These are phyloP conservation scores for Nyctibius grandis DNA, from an alignment of 2,797 vertebrate genomes.

Conservation along the genomic window DNA sequence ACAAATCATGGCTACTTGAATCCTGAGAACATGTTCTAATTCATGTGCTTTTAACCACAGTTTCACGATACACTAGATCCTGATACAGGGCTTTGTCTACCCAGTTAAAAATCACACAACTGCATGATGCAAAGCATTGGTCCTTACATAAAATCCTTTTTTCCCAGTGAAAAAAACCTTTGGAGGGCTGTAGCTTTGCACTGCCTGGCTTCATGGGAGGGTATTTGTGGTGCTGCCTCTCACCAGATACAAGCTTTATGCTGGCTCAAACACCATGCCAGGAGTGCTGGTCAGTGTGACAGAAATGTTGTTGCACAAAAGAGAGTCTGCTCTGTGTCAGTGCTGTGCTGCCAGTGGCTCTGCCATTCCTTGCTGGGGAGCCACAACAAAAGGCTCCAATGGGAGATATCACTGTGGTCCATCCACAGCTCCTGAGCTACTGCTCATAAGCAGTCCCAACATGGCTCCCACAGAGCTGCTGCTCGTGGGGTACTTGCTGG, in stretches of 20 bases:
- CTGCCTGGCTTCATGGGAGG: neutral
- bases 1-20: neutral
- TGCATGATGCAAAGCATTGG: neutral
- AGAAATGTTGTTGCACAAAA: neutral
- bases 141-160: neutral
- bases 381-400: neutral
- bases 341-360: neutral
- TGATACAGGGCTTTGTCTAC: neutral
- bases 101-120: neutral
- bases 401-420: neutral
- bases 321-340: neutral
- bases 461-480: neutral
- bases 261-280: neutral
- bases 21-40: neutral
- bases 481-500: neutral
- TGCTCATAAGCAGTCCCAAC: neutral
- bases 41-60: neutral
- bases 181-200: neutral
- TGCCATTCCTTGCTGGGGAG: neutral
- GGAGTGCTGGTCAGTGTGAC: neutral
- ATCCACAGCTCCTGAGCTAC: neutral
- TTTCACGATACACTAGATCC: neutral
- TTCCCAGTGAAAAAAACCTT: neutral
- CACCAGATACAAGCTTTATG: neutral
- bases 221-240: neutral